These are phyloP conservation scores for Sesia bembeciformis DNA, from an alignment of 2,888 invertebrate species.

Conservation along the genomic window DNA sequence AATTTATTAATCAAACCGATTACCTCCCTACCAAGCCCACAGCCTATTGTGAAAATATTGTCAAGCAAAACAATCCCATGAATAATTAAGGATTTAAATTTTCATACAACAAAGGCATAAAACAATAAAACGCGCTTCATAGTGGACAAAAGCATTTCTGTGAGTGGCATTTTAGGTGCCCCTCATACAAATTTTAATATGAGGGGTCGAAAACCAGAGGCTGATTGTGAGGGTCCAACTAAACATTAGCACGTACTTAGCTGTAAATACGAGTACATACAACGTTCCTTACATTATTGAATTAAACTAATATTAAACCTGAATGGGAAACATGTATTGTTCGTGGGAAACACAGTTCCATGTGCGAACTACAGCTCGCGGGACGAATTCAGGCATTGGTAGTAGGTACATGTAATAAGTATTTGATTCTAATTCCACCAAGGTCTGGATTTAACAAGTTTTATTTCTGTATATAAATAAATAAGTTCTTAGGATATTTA, in stretches of 20 bases:
- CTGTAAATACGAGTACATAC: neutral
- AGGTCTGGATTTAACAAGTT: too few relatives aligned
- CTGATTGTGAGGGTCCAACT: conserved; percentile 24
- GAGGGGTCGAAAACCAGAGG: conserved; percentile 26
- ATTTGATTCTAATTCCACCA: too few relatives aligned
- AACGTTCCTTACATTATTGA: too few relatives aligned
- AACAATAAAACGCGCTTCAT: conserved; percentile 65
- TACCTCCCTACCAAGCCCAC: conserved; percentile 58
- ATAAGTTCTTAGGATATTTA: too few relatives aligned
- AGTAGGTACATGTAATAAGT: too few relatives aligned
- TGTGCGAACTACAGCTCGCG: too few relatives aligned
- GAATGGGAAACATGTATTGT: too few relatives aligned
- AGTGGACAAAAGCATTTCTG: conserved; percentile 67
- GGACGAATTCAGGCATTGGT: too few relatives aligned
- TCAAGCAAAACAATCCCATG: conserved; percentile 69
- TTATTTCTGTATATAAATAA: too few relatives aligned
- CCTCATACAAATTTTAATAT: conserved; percentile 48
- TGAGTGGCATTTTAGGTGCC: conserved; percentile 54
- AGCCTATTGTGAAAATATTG: conserved; percentile 73
- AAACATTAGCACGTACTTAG: conserved; percentile 25
- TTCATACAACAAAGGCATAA: conserved; percentile 69
- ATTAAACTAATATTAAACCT: too few relatives aligned
- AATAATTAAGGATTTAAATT: conserved; percentile 74
- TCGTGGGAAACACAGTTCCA: too few relatives aligned
- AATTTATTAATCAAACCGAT: conserved; percentile 75